phyloP scores from a whole-genome alignment of 2,888 invertebrate genomes.

The Polia nebulosa region DNA sequence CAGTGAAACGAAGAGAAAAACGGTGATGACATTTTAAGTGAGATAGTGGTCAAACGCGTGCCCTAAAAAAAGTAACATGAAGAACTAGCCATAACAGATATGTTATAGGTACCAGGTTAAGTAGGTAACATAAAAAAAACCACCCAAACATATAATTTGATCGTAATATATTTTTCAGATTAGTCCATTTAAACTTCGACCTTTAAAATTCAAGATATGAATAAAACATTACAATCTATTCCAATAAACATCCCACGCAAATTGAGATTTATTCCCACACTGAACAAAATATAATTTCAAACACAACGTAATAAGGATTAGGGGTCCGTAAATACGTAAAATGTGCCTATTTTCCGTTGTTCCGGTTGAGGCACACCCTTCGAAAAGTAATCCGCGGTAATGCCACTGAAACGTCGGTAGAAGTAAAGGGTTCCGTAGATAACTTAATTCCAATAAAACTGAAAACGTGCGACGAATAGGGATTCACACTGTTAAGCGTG shows the following conservation, averaged over 20 bases:
- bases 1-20: no score
- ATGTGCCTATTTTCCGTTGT: constrained; percentile 71
- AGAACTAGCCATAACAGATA: no score
- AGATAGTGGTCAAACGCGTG: no score
- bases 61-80: no score
- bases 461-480: constrained; percentile 85
- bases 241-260: constrained; percentile 30
- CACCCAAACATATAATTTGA: no score
- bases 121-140: no score
- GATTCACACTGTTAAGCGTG: constrained; percentile 66
- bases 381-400: constrained; percentile 81
- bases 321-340: constrained; percentile 68
- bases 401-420: constrained; percentile 81
- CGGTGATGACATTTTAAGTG: no score
- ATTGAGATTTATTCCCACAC: constrained; percentile 51
- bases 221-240: constrained; percentile 27
- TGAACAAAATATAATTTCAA: constrained; percentile 64
- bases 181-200: constrained; percentile 1
- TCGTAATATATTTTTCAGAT: background rate
- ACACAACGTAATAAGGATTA: constrained; percentile 68
- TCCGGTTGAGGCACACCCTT: constrained; percentile 73
- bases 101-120: no score
- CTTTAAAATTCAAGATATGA: constrained; percentile 30
- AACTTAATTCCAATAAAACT: constrained; percentile 89
- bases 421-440: constrained; percentile 84